Evolutionary conservation across 2,113 vertebrate species (phyloP).

Genomic region (Cephalopholis sonnerati): DNA sequence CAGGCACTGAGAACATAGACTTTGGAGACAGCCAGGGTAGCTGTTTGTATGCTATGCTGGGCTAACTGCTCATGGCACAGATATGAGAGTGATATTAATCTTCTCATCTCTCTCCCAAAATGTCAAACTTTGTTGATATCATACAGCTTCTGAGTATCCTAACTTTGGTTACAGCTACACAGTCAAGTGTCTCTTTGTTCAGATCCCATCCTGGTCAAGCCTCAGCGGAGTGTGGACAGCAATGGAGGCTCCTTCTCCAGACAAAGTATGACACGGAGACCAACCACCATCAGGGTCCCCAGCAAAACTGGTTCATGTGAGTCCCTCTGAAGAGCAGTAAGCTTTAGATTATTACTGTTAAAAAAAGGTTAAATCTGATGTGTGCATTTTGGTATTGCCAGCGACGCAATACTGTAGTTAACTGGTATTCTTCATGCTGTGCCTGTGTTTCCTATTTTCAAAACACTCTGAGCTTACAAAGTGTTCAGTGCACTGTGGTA

Average conservation of each 20-base stretch:
- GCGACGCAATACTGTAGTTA: neutral
- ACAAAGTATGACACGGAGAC: constrained; percentile 84
- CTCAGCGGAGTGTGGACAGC: constrained; percentile 72
- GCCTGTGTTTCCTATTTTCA: neutral
- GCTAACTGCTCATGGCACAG: no score
- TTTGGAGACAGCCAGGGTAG: no score
- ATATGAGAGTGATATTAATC: no score
- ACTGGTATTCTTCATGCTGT: neutral
- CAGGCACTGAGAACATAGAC: no score
- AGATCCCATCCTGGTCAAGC: constrained; percentile 85
- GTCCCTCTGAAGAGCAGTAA: constrained; percentile 56
- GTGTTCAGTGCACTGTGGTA: neutral
- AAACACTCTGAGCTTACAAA: neutral
- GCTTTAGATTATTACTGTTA: neutral
- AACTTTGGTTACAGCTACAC: neutral
- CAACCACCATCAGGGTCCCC: constrained; percentile 95
- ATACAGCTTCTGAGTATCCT: no score
- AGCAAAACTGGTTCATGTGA: constrained; percentile 85
- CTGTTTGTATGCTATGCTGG: no score
- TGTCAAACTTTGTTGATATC: neutral
- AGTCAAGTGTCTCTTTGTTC: constrained; percentile 47
- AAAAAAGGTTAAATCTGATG: neutral
- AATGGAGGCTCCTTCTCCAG: constrained; percentile 58
- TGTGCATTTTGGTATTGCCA: neutral
- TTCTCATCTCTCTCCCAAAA: no score